A percentile compares a stretch with the other conserved stretches of the same genome.
Evolutionary conservation across 2,888 invertebrate species (phyloP).

Genomic region (Melanchra persicariae): DNA sequence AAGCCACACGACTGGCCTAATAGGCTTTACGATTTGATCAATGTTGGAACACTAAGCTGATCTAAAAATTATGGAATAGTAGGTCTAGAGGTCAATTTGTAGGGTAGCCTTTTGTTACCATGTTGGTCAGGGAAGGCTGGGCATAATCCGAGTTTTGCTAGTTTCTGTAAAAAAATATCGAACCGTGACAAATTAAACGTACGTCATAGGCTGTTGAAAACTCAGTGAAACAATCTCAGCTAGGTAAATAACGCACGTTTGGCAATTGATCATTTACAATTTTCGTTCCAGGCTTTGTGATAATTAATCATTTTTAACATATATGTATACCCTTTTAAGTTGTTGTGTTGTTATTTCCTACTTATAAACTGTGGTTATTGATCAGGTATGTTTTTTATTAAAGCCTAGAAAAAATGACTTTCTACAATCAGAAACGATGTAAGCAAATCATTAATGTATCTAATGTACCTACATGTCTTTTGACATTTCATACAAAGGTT

Average conservation of each 20-base stretch:
- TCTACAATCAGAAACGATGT: neutral
- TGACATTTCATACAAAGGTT: slow-evolving; percentile 51
- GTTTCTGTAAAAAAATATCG: no score
- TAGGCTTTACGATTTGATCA: slow-evolving; percentile 54
- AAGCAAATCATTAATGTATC: slow-evolving; percentile 10
- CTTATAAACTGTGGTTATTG: neutral
- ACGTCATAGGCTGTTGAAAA: no score
- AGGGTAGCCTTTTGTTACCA: neutral
- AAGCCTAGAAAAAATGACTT: slow-evolving; percentile 5
- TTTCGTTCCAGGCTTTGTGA: no score
- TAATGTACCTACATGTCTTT: slow-evolving; percentile 11
- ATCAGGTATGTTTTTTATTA: neutral
- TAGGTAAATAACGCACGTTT: no score
- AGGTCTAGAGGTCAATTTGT: slow-evolving; percentile 27
- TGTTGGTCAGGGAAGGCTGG: neutral
- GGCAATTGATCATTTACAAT: no score
- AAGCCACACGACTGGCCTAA: slow-evolving; percentile 59
- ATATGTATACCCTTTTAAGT: no score
- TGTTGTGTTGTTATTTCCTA: no score
- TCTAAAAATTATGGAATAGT: slow-evolving; percentile 17
- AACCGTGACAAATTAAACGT: no score
- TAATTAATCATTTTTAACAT: no score
- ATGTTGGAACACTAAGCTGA: slow-evolving; percentile 39
- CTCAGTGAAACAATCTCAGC: no score
- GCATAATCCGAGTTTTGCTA: no score